Base-by-base conservation (phyloP, 1,140 invertebrate species). In the Hirudo medicinalis region DNA sequence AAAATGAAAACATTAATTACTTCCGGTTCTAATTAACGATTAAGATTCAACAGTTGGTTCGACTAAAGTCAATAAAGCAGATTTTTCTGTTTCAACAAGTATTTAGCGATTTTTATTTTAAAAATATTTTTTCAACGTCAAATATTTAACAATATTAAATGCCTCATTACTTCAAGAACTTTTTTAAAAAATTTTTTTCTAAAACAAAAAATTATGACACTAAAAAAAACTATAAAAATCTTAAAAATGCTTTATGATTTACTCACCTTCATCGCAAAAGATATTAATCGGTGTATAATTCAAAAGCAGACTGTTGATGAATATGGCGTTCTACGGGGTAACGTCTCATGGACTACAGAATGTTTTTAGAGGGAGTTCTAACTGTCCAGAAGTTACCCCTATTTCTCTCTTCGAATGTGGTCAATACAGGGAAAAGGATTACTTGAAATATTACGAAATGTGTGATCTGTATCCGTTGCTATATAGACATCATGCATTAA, bases 1-100 rank as follows among this genome's bases (percentile, higher is more conserved):
- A 63, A 63, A 63, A 63, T 63, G 29, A 63, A 63, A 63, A 63
- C 57, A 63, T 25, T 63, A 63, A 63, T 63, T 63, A 63, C 57
- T 63, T 63, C 57, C 57, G 57, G 57, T 63, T 63, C 57, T 63
- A 63, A 63, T 63, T 63, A 63, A 63, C 57, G 29, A 63, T 22
- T 25, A 63, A 25, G 22, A 63, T 63, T 32, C 29, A 63, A 25
- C 57, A 63, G 57, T 22, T 63, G 22, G 57, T 63, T 22, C 57
- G 57, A 63, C 22, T 25, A 63, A 49, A 49, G 43, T 49, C 43
- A 49, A 49, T 49, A 49, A 49, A 49, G 5, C 43, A 8, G 43
- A 49, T 49, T 49, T 49, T 49, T 49, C 15, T 49, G 43, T 49
- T 49, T 49, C 43, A 49, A 49, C 43, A 49, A 49, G 43, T 49